Conservation (phyloP, 2,113 vertebrate species). For the Hippopotamus amphibius region DNA sequence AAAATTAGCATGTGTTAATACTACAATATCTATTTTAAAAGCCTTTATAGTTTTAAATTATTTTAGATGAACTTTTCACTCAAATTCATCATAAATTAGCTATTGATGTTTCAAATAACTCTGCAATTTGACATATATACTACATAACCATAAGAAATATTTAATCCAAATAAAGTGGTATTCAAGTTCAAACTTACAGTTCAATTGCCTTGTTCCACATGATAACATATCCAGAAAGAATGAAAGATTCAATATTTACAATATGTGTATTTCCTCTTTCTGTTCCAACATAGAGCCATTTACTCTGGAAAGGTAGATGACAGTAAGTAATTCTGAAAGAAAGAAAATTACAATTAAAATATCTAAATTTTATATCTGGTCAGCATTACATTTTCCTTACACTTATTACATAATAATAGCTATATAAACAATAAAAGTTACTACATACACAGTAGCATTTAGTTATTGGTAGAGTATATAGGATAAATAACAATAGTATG, state of each 20-base stretch:
- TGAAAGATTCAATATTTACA: conserved; percentile 99
- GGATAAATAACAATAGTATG: not conserved
- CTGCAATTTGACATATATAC: not conserved
- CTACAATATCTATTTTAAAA: conserved; percentile 15
- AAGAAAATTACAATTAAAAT: conserved; percentile 78
- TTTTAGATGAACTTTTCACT: conserved; percentile 28
- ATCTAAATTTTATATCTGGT: conserved; percentile 68
- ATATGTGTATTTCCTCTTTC: conserved; percentile 98
- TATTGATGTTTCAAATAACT: conserved; percentile 23
- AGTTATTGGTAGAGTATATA: not conserved
- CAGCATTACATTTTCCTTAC: conserved; percentile 60
- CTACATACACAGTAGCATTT: not conserved
- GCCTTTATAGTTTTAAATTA: conserved; percentile 29
- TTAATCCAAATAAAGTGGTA: conserved; percentile 54
- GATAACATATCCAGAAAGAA: conserved; percentile 99
- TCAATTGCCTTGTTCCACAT: conserved; percentile 99
- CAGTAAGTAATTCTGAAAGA: conserved; percentile 96
- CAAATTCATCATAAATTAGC: conserved; percentile 49
- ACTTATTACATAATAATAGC: conserved; percentile 19
- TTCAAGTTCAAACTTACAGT: conserved; percentile 91
- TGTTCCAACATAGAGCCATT: conserved; percentile 99
- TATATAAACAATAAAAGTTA: conserved; percentile 50
- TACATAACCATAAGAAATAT: conserved; percentile 35
- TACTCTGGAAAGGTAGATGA: conserved; percentile 99
- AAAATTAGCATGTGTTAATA: conserved; percentile 27